Evolutionary conservation across 2,113 vertebrate genomes (phyloP), one percentile per base, ranked within the genome.

Genomic region (Oryzias woworae): DNA sequence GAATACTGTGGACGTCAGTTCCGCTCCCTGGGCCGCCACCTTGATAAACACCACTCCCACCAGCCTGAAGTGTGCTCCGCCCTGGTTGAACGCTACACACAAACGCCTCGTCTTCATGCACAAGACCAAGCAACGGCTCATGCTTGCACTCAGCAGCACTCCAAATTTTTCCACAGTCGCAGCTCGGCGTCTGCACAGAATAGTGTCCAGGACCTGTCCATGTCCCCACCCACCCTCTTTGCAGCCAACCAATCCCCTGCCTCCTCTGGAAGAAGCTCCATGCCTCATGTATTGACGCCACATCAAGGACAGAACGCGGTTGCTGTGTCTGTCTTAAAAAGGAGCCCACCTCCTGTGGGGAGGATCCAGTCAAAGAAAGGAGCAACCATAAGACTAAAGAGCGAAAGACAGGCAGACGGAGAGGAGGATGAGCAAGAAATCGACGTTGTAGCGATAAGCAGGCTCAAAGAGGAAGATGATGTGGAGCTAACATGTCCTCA

Each of bases 1-100:
- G 85, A 90, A 52, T 88, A 92, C 81, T 93, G 92, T 4, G 88
- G 92, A 18, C 89, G 92, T 18, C 90, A 92, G 58, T 93, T 92
- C 62, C 89, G 91, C 65, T 92, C 90, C 0, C 62, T 93, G 53
- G 90, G 86, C 22, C 92, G 89, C 15, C 92, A 93, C 78, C 71
- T 93, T 54, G 89, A 92, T 53, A 92, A 93, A 68, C 92, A 93
- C 73, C 92, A 93, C 0, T 54, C 88, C 45, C 89, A 93, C 84
- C 92, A 92, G 65, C 90, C 90, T 0, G 90, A 92, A 1, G 81
- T 93, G 18, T 89, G 87, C 62, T 89, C 90, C 0, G 84, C 90
- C 47, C 81, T 93, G 1, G 87, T 88, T 3, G 87, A 89, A 70
- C 85, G 85, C 58, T 89, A 89, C 70, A 88, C 87, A 2, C 87